Evolutionary conservation across 2,797 vertebrate genomes (phyloP), one percentile per base, ranked within the genome.

Genomic region (Myoxocephalus aenaeus): DNA sequence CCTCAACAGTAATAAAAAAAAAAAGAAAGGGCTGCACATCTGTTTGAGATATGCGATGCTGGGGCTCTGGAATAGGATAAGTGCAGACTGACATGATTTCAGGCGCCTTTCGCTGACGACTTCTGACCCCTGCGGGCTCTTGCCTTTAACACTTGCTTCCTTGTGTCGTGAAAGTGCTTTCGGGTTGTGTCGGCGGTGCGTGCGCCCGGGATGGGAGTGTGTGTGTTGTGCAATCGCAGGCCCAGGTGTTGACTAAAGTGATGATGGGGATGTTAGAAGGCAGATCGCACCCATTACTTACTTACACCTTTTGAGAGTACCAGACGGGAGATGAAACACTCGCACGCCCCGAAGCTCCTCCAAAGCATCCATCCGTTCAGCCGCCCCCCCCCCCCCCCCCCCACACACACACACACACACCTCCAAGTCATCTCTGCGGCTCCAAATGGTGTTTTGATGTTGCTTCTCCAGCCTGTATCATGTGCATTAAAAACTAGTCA

Each of bases 61-160:
- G 77, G 75, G 79, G 44, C 44, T 84, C 54, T 65, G 75, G 80
- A 85, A 82, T 81, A 59, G 77, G 84, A 86, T 90, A 89, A 93
- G 90, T 90, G 90, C 90, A 84, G 64, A 68, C 56, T 81, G 89
- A 91, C 89, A 86, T 93, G 92, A 94, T 93, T 94, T 93, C 90
- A 86, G 86, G 80, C 73, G 89, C 88, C 80, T 75, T 34, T 32
- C 80, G 86, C 83, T 14, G 77, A 77, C 83, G 92, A 91, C 91
- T 74, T 89, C 82, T 93, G 89, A 92, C 93, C 93, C 93, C 86
- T 3, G 14, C 53, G 65, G 84, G 82, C 84, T 90, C 76, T 85
- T 86, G 86, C 89, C 91, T 91, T 87, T 90, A 91, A 88, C 91
- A 85, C 87, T 84, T 62, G 65, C 75, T 66, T 70, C 79, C 50